A percentile compares a stretch with the other conserved stretches of the same genome.
These are phyloP conservation scores for Thamnophis elegans DNA, from an alignment of 2,797 vertebrate genomes.

Conservation along the genomic window DNA sequence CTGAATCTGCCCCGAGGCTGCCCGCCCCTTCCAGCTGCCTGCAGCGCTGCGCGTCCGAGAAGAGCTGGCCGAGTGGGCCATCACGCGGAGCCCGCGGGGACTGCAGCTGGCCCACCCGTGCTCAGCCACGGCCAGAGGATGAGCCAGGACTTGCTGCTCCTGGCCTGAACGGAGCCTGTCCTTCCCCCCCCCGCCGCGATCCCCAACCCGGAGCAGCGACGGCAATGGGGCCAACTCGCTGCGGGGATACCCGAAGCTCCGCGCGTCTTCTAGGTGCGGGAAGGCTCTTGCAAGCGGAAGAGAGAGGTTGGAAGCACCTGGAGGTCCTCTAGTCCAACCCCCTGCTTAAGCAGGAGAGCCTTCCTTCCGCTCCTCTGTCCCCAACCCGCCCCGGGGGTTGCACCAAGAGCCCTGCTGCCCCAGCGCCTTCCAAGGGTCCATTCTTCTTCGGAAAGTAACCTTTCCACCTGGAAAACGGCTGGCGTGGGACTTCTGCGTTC, in stretches of 20 bases:
- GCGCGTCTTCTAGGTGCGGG: neutral
- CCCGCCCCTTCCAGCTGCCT: neutral
- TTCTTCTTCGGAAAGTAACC: neutral
- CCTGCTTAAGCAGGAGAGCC: neutral
- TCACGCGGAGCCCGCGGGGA: neutral
- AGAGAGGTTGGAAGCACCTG: accelerated
- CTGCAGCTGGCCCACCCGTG: neutral
- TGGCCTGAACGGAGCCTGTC: neutral
- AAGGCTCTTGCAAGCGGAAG: neutral
- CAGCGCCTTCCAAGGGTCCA: neutral
- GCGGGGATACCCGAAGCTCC: neutral
- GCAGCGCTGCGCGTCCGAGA: neutral
- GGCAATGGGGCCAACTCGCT: neutral
- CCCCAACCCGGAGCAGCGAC: neutral
- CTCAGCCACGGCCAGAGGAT: neutral
- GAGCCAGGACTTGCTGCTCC: neutral
- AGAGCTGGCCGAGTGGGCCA: neutral
- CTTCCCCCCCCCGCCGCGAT: neutral
- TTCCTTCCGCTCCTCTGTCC: neutral
- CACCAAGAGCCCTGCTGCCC: neutral
- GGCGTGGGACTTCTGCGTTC: neutral
- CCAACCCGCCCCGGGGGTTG: neutral
- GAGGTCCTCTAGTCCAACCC: neutral
- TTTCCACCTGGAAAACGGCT: neutral
- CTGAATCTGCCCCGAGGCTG: neutral